Base-by-base conservation (phyloP, 2,113 vertebrate species). In the Heloderma charlesbogerti region DNA sequence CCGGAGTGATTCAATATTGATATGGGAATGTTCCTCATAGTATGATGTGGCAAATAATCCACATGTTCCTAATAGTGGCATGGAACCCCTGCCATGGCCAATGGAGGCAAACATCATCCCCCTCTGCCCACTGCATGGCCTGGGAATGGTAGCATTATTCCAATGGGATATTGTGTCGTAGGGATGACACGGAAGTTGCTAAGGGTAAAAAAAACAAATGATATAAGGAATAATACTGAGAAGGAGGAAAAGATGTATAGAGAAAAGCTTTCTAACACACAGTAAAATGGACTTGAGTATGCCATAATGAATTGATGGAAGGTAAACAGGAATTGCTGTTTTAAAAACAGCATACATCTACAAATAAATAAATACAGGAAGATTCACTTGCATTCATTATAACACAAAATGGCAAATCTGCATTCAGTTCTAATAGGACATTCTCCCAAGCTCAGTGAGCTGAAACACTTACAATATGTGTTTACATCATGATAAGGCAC, bases 401-500 rank as follows among this genome's bases (percentile, higher is more conserved):
- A 84, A 86, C 12, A 75, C 79, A 88, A 93, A 91, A 0, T 34
- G 1, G 29, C 0, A 3, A 79, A 84, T 91, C 13, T 91, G 6
- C n/a, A 86, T 80, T 89, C 75, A 8, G 0, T 91, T 91, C 54
- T 90, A 89, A 90, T 3, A 86, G 48, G 72, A 1, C 37, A 93
- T 34, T 81, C 4, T 94, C 89, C 84, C 31, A 91, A 72, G 18
- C 0, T 66, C 79, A 91, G 51, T 78, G 74, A 94, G 92, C 3
- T 88, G 89, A 93, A 95, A 91, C 75, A 91, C 0, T 3, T 86
- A 72, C 45, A 91, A 88, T 43, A 86, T 57, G 51, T 86, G 84
- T 86, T 94, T 91, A 82, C 81, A 89, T 89, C 10, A 43, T 45
- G 12, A 93, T 89, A 27, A 84, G n/a, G 27, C 51, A 48, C 63